Base-by-base conservation (phyloP, 2,113 vertebrate genomes). In the Struthio camelus region DNA sequence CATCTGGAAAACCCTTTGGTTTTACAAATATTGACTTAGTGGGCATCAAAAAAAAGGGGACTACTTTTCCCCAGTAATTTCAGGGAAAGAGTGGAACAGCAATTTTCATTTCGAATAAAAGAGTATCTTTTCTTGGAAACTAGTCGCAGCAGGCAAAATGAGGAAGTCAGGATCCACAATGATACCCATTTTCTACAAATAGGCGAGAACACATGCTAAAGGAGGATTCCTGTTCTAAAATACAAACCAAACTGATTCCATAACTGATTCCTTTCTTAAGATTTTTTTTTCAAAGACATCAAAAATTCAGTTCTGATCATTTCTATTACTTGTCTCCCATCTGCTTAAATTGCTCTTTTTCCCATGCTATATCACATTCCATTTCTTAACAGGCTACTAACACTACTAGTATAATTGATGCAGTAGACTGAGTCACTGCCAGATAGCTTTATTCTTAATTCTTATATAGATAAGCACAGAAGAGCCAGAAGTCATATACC, bases 11-110 rank as follows among this genome's bases (percentile, higher is more conserved):
- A 91, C 62, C 77, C 82, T 96, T 92, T 76, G 20, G 20, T 96
- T 97, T 92, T 75, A 94, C 90, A 95, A 93, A 91, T 67, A 90
- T 96, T 44, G 90, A 91, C 46, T 92, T 40, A 94, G 65, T 85
- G 83, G 88, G 85, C 40, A 94, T 50, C 62, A 93, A 92, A 73
- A 93, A 87, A 88, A 90, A 69, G 50, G 87, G 64, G 85, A 67
- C 44, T 59, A 58, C 53, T 85, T 96, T 90, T 93, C 92, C 70
- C 76, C 72, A 80, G 22, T 69, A 86, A 86, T 44, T 94, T 75
- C 89, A 93, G 64, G 85, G 85, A 54, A 84, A 84, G 76, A 78
- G 58, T 77, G 90, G 76, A 87, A 92, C 64, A 95, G 87, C 34
- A 36, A 85, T 95, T 91, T 84, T 69, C 81, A 79, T 70, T 27